phyloP scores from a whole-genome alignment of 2,797 vertebrate genomes.

The Eupleurogrammus muticus region DNA sequence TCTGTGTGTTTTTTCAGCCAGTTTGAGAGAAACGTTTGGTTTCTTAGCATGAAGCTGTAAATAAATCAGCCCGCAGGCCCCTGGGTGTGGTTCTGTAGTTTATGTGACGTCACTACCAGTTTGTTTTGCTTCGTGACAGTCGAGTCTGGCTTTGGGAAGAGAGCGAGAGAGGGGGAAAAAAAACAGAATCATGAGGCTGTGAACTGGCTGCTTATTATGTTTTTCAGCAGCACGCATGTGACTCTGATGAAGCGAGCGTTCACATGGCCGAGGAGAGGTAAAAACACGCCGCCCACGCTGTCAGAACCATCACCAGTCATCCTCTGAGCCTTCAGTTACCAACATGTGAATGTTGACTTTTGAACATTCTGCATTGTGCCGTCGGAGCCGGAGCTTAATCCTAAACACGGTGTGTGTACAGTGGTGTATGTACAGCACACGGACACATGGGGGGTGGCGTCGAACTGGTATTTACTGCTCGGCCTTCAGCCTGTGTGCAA shows the following conservation, averaged over 20 bases:
- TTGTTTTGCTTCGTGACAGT: not conserved
- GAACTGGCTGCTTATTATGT: constrained; percentile 7
- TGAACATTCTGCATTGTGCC: not conserved
- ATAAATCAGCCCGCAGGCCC: not conserved
- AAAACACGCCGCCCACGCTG: constrained; percentile 1
- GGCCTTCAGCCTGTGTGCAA: not conserved
- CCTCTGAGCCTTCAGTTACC: not conserved
- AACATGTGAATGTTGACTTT: not conserved
- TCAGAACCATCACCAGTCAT: constrained; percentile 2
- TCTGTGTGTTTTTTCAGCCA: not conserved
- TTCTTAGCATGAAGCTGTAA: not conserved
- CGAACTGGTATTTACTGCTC: constrained; percentile 15
- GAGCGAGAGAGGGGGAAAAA: constrained; percentile 28
- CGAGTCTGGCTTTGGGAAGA: not conserved
- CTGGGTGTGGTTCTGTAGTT: not conserved
- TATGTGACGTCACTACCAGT: constrained; percentile 13
- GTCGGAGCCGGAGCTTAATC: not conserved
- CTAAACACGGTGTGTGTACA: constrained; percentile 6
- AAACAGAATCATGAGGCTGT: constrained; percentile 13
- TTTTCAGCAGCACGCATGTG: constrained; percentile 1
- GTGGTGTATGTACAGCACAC: not conserved
- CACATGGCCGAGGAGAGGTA: constrained; percentile 8
- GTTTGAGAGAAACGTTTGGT: not conserved
- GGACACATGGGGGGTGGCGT: not conserved
- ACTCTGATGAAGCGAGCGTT: constrained; percentile 11